These are phyloP conservation scores for Caligus rogercresseyi DNA, from an alignment of 1,140 invertebrate genomes.

Conservation along the genomic window DNA sequence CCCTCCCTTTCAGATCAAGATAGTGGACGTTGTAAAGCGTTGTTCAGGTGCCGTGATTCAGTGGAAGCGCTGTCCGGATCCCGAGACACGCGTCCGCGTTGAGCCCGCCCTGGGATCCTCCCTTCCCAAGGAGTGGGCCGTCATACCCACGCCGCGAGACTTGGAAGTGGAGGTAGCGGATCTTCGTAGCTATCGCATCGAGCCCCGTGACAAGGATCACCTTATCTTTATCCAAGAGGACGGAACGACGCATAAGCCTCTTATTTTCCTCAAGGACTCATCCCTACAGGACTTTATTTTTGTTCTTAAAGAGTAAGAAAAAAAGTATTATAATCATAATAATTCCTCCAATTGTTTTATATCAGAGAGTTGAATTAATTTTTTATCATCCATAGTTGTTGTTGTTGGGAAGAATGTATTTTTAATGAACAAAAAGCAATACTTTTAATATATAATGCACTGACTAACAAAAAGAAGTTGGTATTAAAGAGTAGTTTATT, in stretches of 20 bases:
- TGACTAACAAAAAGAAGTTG: too few relatives aligned
- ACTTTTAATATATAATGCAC: too few relatives aligned
- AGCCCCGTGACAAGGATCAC: background rate
- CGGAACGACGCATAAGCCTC: conserved; percentile 50
- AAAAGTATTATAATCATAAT: conserved; percentile 43
- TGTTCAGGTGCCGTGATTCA: background rate
- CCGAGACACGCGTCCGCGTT: background rate
- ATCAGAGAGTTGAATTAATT: conserved; percentile 40
- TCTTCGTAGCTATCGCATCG: background rate
- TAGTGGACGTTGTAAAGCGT: background rate
- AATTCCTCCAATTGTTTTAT: conserved; percentile 29
- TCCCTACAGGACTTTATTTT: background rate
- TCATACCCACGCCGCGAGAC: background rate
- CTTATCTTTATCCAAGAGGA: conserved; percentile 32
- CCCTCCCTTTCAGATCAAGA: background rate
- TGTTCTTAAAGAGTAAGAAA: conserved; percentile 42
- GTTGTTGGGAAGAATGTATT: too few relatives aligned
- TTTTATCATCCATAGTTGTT: too few relatives aligned
- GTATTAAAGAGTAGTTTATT: too few relatives aligned
- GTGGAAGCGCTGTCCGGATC: background rate
- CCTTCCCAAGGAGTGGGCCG: background rate
- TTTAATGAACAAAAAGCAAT: too few relatives aligned
- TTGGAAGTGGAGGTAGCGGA: background rate
- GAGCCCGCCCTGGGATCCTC: background rate
- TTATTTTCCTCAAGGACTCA: conserved; percentile 59